Evolutionary conservation across 2,797 vertebrate genomes (phyloP).

Genomic region (Gymnoscopelus braueri): DNA sequence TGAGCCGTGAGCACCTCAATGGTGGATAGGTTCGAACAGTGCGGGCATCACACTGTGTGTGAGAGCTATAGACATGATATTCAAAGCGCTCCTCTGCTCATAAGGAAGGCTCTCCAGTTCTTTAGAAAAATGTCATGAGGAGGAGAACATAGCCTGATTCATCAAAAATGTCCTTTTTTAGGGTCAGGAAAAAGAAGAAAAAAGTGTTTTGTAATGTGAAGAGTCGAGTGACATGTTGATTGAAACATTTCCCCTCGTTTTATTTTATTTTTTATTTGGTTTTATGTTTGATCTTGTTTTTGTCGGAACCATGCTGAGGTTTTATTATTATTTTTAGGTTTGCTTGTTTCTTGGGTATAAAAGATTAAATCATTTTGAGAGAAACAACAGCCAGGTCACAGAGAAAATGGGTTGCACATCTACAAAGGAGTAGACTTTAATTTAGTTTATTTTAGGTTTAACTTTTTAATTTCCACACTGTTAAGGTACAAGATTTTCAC

Average conservation of each 20-base stretch:
- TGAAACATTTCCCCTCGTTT: slow-evolving; percentile 26
- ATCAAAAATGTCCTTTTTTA: too few relatives aligned
- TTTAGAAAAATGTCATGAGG: too few relatives aligned
- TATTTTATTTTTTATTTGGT: slow-evolving; percentile 81
- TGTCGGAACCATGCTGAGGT: slow-evolving; percentile 81
- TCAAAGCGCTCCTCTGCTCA: too few relatives aligned
- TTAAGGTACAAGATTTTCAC: too few relatives aligned
- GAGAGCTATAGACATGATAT: too few relatives aligned
- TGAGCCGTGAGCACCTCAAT: too few relatives aligned
- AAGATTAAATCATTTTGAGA: slow-evolving; percentile 68
- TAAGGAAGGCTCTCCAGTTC: too few relatives aligned
- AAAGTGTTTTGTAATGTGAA: slow-evolving; percentile 88
- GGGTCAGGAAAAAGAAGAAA: slow-evolving; percentile 77
- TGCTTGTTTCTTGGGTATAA: slow-evolving; percentile 77
- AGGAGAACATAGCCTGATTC: too few relatives aligned
- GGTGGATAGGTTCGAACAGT: too few relatives aligned
- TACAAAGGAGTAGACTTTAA: slow-evolving; percentile 95
- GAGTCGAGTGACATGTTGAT: slow-evolving; percentile 80
- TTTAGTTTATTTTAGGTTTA: slow-evolving; percentile 66
- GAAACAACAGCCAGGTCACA: slow-evolving; percentile 91
- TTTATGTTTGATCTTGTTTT: slow-evolving; percentile 75
- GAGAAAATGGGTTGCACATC: slow-evolving; percentile 96
- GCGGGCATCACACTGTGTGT: too few relatives aligned
- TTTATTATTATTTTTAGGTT: slow-evolving; percentile 48
- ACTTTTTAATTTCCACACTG: too few relatives aligned